Base-by-base conservation (phyloP, 2,113 vertebrate genomes). In the Mustela lutreola region DNA sequence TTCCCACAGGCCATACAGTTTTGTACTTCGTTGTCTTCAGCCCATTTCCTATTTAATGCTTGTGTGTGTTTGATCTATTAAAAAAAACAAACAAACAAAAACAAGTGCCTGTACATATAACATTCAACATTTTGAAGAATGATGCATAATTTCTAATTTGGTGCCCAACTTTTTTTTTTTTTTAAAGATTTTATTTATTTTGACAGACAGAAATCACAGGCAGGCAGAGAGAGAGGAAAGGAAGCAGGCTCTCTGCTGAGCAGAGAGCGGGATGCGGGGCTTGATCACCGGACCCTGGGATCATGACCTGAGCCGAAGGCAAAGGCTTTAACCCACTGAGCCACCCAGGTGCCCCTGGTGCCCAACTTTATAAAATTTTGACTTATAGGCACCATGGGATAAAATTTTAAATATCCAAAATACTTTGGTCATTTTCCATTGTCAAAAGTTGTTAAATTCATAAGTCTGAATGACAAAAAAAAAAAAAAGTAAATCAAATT, bases 1-100 rank as follows among this genome's bases (percentile, higher is more conserved):
- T 99, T 99, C 91, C 99, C 99, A 98, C 99, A 99, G 87, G 99
- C 97, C 99, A 99, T 99, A 92, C 99, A 99, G 98, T 99, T 99
- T 98, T 99, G 99, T 45, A 99, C 99, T 71, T 99, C 99, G 0
- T 99, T 99, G 97, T 99, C 99, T 97, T 99, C 99, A 2, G 99
- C 99, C 99, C 99, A 99, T 96, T 99, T 99, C 97, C 99, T 99
- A 94, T 99, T 99, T 93, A 99, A 98, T 14, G 99, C 99, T 98
- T 99, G 99, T 0, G 99, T 99, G 94, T 99, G 99, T 92, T 99
- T 99, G 97, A 99, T 99, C 99, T 99, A 63, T n/a, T 95, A 0
- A 97, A 60, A 96, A 58, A 42, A 45, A 33, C 65, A 45, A 89
- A 16, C 50, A 53, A 53, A 50, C 48, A 50, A 56, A 56, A 56